Evolutionary conservation across 2,888 invertebrate genomes (phyloP).

Genomic region (Pogonocherus hispidulus): DNA sequence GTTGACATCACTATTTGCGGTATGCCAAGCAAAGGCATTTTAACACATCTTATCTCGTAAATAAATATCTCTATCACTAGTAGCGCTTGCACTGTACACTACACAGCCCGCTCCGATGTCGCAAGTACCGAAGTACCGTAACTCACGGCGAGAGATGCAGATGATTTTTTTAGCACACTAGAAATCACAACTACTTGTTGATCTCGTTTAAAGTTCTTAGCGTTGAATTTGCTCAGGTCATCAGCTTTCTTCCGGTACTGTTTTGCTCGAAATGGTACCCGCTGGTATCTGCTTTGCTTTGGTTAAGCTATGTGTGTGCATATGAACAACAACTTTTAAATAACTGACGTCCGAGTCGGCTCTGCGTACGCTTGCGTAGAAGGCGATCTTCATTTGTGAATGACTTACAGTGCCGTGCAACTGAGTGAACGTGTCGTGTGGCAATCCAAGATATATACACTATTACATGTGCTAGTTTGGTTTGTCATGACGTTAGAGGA

Average conservation of each 20-base stretch:
- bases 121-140: too few relatives aligned
- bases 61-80: background rate
- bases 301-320: slow-evolving; percentile 43
- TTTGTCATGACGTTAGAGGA: background rate
- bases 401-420: slow-evolving; percentile 43
- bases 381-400: slow-evolving; percentile 46
- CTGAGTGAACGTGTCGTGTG: background rate
- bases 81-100: background rate
- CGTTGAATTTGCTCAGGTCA: slow-evolving; percentile 25
- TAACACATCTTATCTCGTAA: background rate
- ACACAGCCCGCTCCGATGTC: too few relatives aligned
- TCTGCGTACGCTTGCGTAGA: slow-evolving; percentile 52
- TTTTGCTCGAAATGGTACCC: slow-evolving; percentile 36
- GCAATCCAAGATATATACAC: background rate
- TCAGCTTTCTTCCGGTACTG: slow-evolving; percentile 50
- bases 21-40: slow-evolving; percentile 20
- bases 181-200: background rate
- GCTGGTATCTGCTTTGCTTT: slow-evolving; percentile 37
- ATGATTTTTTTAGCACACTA: background rate
- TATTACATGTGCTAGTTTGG: background rate
- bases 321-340: slow-evolving; percentile 55
- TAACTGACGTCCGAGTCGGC: slow-evolving; percentile 50
- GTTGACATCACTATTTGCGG: slow-evolving; percentile 28
- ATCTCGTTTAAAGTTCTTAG: slow-evolving; percentile 7
- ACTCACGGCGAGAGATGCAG: too few relatives aligned